phyloP scores from a whole-genome alignment of 2,113 vertebrate genomes.

The Pitta sordida region DNA sequence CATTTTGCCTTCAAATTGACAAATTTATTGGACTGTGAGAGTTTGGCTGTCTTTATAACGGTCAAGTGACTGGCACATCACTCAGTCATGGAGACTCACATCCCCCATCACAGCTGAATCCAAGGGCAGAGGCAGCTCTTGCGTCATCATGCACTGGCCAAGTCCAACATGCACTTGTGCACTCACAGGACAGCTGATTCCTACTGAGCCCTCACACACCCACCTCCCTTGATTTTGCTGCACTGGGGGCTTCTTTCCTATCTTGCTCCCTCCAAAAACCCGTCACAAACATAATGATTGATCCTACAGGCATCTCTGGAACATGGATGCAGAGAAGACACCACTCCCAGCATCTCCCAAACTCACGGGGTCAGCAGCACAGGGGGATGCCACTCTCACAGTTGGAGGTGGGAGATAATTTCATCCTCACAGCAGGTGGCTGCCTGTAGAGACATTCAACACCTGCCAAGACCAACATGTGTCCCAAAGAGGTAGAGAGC shows the following conservation, averaged over 20 bases:
- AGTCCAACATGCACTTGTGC: background rate
- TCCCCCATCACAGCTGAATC: background rate
- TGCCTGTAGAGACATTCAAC: background rate
- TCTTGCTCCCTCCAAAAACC: background rate
- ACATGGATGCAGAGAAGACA: fast-evolving
- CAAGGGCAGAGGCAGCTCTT: background rate
- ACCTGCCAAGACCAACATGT: background rate
- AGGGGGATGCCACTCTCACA: background rate
- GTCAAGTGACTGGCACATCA: background rate
- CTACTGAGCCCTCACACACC: background rate
- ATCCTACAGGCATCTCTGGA: background rate
- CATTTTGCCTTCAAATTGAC: constrained; percentile 32
- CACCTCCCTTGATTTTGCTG: background rate
- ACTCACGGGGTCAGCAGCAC: background rate
- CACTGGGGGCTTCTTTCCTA: background rate
- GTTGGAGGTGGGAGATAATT: background rate
- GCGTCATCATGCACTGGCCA: fast-evolving
- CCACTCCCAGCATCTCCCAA: background rate
- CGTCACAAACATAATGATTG: background rate
- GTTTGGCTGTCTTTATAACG: background rate
- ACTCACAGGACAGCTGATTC: background rate
- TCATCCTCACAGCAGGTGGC: background rate
- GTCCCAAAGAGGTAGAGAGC: background rate
- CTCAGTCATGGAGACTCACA: background rate
- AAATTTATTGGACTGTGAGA: background rate